Evolutionary conservation across 2,888 invertebrate genomes (phyloP).

Genomic region (Willowsia nigromaculata): DNA sequence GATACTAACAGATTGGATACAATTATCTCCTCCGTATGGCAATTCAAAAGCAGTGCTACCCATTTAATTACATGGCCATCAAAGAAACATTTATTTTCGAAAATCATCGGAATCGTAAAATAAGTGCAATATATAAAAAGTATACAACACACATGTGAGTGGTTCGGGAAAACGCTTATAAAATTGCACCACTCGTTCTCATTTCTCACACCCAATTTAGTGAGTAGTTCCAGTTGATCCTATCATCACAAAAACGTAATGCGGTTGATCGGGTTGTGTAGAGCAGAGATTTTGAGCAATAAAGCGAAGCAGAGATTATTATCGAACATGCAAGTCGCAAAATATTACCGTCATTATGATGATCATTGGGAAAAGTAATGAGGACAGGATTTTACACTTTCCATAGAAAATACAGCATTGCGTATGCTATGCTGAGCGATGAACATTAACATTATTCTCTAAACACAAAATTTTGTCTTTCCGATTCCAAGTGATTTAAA

Average conservation of each 20-base stretch:
- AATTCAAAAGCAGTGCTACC: not conserved
- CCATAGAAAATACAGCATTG: not conserved
- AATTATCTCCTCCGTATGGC: conserved; percentile 1
- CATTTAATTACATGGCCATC: conserved; percentile 47
- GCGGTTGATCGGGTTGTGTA: not conserved
- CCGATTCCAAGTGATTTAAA: conserved; percentile 20
- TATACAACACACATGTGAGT: no score
- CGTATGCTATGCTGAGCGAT: not conserved
- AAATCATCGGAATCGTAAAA: conserved; percentile 12
- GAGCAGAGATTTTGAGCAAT: not conserved
- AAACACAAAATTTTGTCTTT: not conserved
- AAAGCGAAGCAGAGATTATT: conserved; percentile 11
- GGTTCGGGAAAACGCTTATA: no score
- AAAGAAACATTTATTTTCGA: conserved; percentile 46
- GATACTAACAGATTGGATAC: not conserved
- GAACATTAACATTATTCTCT: not conserved
- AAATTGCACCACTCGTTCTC: not conserved
- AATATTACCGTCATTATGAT: conserved; percentile 28
- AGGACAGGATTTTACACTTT: conserved; percentile 33
- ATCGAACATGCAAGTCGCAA: conserved; percentile 23
- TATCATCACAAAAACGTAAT: not conserved
- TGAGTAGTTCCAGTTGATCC: not conserved
- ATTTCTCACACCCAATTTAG: not conserved
- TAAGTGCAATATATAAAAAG: not conserved
- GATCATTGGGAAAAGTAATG: not conserved